Conservation (phyloP, 37 sponge, comb jelly and placozoan species). For the Agelas oroides region DNA sequence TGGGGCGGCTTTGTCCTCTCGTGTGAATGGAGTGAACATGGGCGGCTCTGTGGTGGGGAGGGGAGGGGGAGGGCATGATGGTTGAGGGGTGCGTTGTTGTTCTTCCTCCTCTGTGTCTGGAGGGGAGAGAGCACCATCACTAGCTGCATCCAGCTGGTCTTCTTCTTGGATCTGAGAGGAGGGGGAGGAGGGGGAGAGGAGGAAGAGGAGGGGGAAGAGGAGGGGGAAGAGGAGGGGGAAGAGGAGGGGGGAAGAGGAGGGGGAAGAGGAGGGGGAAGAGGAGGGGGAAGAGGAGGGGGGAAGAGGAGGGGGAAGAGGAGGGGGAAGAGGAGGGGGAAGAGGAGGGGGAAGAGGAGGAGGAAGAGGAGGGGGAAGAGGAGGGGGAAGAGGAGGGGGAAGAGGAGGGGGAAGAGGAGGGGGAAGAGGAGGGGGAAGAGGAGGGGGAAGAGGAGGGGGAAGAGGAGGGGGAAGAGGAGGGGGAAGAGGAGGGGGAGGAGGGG, state of each 20-base stretch:
- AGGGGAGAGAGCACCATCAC: no score
- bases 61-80: background rate
- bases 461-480: background rate
- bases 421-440: no score
- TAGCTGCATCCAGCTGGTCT: no score
- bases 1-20: no score
- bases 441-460: no score
- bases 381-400: background rate
- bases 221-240: background rate
- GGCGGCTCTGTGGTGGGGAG: constrained; percentile 5
- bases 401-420: background rate
- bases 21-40: background rate
- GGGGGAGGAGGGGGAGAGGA: background rate
- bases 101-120: no score
- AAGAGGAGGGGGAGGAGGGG: background rate
- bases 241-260: background rate
- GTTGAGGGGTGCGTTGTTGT: no score
- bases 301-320: background rate
- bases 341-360: background rate
- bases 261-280: background rate
- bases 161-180: no score
- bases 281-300: background rate
- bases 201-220: background rate
- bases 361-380: background rate
- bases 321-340: no score